These are phyloP conservation scores for Hymenopus coronatus DNA, from an alignment of 2,888 invertebrate species.

Conservation along the genomic window DNA sequence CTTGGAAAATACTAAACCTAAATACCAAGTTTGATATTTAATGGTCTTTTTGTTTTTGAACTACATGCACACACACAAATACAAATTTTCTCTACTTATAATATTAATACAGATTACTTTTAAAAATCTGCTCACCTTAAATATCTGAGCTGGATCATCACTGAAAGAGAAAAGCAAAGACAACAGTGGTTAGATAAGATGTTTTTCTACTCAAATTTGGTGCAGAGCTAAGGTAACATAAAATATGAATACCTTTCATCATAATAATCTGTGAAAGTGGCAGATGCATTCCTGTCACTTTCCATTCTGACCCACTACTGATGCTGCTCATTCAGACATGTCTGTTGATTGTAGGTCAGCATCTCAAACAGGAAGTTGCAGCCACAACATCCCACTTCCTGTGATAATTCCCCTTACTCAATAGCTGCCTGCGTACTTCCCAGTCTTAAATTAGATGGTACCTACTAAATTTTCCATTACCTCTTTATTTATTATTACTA, in stretches of 20 bases:
- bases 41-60: too few relatives aligned
- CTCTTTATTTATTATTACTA: too few relatives aligned
- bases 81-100: too few relatives aligned
- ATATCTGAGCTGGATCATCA: slow-evolving; percentile 25
- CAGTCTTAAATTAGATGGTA: background rate
- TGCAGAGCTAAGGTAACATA: background rate
- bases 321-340: background rate
- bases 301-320: background rate
- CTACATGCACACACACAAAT: too few relatives aligned
- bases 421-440: background rate
- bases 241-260: background rate
- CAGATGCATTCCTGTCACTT: background rate
- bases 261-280: background rate
- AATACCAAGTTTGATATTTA: too few relatives aligned
- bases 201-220: background rate
- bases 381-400: background rate
- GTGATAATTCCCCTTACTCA: background rate
- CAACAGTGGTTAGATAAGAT: background rate
- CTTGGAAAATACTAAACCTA: too few relatives aligned
- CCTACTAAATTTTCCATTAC: too few relatives aligned
- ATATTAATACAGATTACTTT: too few relatives aligned
- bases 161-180: background rate
- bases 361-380: background rate
- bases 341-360: background rate
- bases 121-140: slow-evolving; percentile 23